Percentiles rank a stretch among this genome's conserved stretches.
Conservation (phyloP, 2,797 vertebrate species). For the Synanceia verrucosa region DNA sequence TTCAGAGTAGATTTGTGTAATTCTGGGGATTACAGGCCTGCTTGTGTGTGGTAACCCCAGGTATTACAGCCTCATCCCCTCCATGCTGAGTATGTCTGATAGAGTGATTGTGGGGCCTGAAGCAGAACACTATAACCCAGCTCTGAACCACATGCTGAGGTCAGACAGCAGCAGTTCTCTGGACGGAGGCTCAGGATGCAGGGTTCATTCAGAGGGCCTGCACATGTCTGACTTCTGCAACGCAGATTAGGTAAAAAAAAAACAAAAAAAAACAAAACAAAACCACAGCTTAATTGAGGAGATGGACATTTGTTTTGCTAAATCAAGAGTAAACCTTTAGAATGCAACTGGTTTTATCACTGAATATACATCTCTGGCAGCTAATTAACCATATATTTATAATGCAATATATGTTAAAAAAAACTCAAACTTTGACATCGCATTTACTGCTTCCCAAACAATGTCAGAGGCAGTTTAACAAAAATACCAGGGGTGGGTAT, state of each 20-base stretch:
- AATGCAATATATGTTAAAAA: neutral
- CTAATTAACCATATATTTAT: neutral
- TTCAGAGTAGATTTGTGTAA: constrained; percentile 81
- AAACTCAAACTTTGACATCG: too few species aligned
- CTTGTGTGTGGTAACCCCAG: constrained; percentile 71
- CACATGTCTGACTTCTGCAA: neutral
- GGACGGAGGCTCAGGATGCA: constrained; percentile 3
- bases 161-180: constrained; percentile 20
- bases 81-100: constrained; percentile 57
- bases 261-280: too few species aligned
- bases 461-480: neutral
- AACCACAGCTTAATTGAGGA: neutral
- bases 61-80: constrained; percentile 68
- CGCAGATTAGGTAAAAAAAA: too few species aligned
- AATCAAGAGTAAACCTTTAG: neutral
- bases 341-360: neutral
- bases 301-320: neutral
- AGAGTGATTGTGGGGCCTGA: constrained; percentile 36
- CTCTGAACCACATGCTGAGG: constrained; percentile 9
- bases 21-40: constrained; percentile 74
- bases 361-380: neutral
- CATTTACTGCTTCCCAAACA: neutral
- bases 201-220: constrained; percentile 7
- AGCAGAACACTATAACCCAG: constrained; percentile 14
- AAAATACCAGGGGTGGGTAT: neutral